Evolutionary conservation across 2,888 invertebrate genomes (phyloP).

Genomic region (Alcis repandata): DNA sequence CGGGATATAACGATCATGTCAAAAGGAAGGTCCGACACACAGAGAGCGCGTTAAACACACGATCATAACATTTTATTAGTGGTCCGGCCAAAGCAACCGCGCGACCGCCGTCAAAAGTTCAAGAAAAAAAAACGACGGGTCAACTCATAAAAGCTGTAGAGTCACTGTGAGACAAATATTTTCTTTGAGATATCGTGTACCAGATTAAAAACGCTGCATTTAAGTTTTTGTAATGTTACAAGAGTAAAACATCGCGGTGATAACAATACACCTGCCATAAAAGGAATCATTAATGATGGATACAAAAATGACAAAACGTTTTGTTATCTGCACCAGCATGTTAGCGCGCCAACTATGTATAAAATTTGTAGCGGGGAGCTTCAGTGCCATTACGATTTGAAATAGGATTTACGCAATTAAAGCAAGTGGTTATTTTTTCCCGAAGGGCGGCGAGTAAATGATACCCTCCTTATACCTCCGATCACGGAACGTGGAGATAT

Average conservation of each 20-base stretch:
- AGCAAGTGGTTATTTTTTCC: constrained; percentile 57
- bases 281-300: constrained; percentile 34
- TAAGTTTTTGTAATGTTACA: constrained; percentile 40
- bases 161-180: constrained; percentile 76
- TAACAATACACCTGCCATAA: constrained; percentile 26
- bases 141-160: constrained; percentile 83
- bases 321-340: constrained; percentile 23
- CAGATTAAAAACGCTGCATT: constrained; percentile 50
- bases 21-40: constrained; percentile 84
- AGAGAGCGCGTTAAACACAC: constrained; percentile 86
- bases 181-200: constrained; percentile 62
- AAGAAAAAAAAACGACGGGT: constrained; percentile 81
- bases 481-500: constrained; percentile 66
- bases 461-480: constrained; percentile 64
- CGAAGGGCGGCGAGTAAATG: constrained; percentile 63
- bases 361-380: constrained; percentile 40
- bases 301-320: constrained; percentile 30
- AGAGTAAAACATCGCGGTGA: constrained; percentile 34
- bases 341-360: constrained; percentile 29
- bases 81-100: constrained; percentile 84
- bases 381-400: constrained; percentile 51
- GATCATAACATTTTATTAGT: constrained; percentile 87
- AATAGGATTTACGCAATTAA: constrained; percentile 58
- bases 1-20: constrained; percentile 84
- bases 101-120: constrained; percentile 83